Base-by-base conservation (phyloP, 2,888 invertebrate genomes). In the Trilocha varians region DNA sequence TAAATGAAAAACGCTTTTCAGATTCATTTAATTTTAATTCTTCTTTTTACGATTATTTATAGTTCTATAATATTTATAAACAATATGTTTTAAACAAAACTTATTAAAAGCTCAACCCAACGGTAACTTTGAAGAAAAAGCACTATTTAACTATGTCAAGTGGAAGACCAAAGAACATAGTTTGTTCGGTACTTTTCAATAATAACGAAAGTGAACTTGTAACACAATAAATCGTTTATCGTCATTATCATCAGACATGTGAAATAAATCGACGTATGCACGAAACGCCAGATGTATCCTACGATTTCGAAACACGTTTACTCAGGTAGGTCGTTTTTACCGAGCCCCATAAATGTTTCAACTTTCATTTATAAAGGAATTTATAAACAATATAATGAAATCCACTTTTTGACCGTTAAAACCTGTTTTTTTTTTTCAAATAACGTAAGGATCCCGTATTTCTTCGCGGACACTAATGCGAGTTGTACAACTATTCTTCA, bases 401-500 rank as follows among this genome's bases (percentile, higher is more conserved):
- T 25, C 25, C 25, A 25, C 38, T 16, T 42, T 38, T 35, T 34
- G 25, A 38, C 34, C 59, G 55, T 58, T 55, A 58, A 57, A 60
- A 46, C 49, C 52, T 59, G 60, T 62, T 69, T 67, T n/a, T n/a
- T n/a, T n/a, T n/a, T n/a, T 62, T 64, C 58, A 62, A 66, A 64
- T 62, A 55, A 59, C 57, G 60, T 64, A 62, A 64, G 63, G 51
- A 63, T 54, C 59, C 61, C 60, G 53, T 57, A 60, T 53, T 62
- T 62, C 63, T 59, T 59, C 55, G 55, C 53, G 55, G 52, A 57
- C 59, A 60, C 62, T 70, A 69, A 73, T 68, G 68, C 58, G 62
- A 73, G 64, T 71, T 71, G 60, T 53, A 56, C n/a, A 65, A 68
- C 62, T 64, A 62, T 67, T 67, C 59, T 61, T 70, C 68, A 62